Base-by-base conservation (phyloP, 2,797 vertebrate species). In the Merluccius polli region DNA sequence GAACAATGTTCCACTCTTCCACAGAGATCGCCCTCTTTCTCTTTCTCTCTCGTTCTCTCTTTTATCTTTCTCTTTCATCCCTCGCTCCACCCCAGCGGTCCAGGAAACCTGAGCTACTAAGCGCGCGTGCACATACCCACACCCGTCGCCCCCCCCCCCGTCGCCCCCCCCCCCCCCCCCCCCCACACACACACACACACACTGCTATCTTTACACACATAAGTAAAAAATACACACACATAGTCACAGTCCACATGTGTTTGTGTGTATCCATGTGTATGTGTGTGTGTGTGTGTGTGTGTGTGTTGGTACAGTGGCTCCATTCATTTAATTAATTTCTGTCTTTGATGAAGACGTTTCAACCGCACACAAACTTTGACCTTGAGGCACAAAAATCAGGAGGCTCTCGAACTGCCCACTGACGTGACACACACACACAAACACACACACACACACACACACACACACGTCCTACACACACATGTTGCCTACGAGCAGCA, bases 11-110 rank as follows among this genome's bases (percentile, higher is more conserved):
- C 59, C 2, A 27, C 76, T 73, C 84, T 68, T 71, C 77, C 41
- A 82, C 71, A 68, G 0, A 6, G 71, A 86, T 81, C 41, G 5
- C 2, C 79, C 78, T 71, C 70, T 36, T 4, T 36, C 70, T 71
- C 18, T 71, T 31, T 18, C 32, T 15, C 68, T 35, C 70, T 71
- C 70, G 35, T 8, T 35, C 33, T 35, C 33, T 35, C 30, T 35
- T 86, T 80, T 89, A 84, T 84, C 85, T 82, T 72, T 44, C 70
- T 27, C 89, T 90, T 90, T 90, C 87, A 90, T 91, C 86, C 83
- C 77, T 78, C 30, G 10, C 75, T 90, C 83, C 30, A 4, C 84
- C 78, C 86, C 76, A 21, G 78, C n/a, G 75, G 87, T 71, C 73
- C 81, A 67, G 8, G 80, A 32, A 78, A 88, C 89, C 82, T 0